These are phyloP conservation scores for Pyralis farinalis DNA, from an alignment of 2,888 invertebrate genomes.

Conservation along the genomic window DNA sequence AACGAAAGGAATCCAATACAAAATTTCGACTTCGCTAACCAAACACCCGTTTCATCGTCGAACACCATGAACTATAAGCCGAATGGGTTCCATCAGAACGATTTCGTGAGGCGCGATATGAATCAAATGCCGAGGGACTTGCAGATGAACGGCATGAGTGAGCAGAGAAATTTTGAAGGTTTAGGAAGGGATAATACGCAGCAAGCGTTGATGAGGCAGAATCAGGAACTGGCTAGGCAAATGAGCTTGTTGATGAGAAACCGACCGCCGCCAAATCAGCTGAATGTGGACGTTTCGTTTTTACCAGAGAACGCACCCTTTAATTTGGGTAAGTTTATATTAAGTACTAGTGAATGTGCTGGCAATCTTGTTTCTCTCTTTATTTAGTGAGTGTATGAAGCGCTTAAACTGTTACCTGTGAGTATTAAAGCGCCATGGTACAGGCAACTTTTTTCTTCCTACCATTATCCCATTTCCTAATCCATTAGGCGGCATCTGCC, in stretches of 20 bases:
- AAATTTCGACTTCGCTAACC: slow-evolving; percentile 57
- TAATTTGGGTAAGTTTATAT: slow-evolving; percentile 56
- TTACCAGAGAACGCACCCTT: slow-evolving; percentile 67
- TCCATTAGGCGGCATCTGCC: no score
- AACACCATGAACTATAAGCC: slow-evolving; percentile 52
- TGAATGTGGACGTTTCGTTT: slow-evolving; percentile 71
- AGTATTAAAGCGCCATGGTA: no score
- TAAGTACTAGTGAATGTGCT: no score
- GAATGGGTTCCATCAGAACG: slow-evolving; percentile 63
- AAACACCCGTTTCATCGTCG: slow-evolving; percentile 39
- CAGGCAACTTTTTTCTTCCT: no score
- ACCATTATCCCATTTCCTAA: no score
- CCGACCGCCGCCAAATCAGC: slow-evolving; percentile 60
- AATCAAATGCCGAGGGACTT: slow-evolving; percentile 32
- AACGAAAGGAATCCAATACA: slow-evolving; percentile 50
- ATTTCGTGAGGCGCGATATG: slow-evolving; percentile 55
- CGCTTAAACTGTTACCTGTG: no score
- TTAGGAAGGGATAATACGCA: slow-evolving; percentile 49
- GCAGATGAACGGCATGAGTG: slow-evolving; percentile 36
- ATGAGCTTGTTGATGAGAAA: slow-evolving; percentile 68
- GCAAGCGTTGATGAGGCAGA: slow-evolving; percentile 58
- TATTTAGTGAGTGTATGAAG: no score
- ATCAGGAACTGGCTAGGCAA: slow-evolving; percentile 66
- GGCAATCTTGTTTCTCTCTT: no score
- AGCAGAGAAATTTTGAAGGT: slow-evolving; percentile 48